These are phyloP conservation scores for Chloroceryle aenea DNA, from an alignment of 2,113 vertebrate genomes.

Conservation along the genomic window DNA sequence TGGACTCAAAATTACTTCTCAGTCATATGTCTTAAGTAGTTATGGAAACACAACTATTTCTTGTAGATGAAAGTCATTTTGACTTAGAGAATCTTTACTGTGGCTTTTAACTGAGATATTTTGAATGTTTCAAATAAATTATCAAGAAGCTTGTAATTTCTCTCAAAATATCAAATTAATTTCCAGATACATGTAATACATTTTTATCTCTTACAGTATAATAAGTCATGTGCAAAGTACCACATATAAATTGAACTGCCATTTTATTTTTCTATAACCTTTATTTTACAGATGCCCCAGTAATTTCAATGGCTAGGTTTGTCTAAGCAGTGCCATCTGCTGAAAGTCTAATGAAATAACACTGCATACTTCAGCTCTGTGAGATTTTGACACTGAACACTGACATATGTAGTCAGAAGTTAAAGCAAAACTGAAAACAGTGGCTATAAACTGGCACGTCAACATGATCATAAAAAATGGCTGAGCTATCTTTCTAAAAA, in stretches of 20 bases:
- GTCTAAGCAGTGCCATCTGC: conserved; percentile 53
- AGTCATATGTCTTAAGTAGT: background rate
- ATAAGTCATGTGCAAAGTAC: background rate
- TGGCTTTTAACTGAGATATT: background rate
- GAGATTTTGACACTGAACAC: background rate
- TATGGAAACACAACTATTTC: background rate
- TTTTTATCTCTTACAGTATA: background rate
- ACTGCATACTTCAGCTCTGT: background rate
- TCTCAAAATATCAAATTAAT: background rate
- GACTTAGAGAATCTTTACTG: background rate
- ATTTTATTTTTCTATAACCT: background rate
- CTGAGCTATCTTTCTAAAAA: background rate
- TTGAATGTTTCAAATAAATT: background rate
- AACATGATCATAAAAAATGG: background rate
- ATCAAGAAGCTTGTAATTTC: background rate
- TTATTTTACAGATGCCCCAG: background rate
- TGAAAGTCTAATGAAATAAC: background rate
- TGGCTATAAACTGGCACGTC: background rate
- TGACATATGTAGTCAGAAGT: accelerated
- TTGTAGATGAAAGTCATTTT: background rate
- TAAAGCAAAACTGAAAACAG: background rate
- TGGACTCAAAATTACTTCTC: background rate
- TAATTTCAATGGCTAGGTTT: background rate
- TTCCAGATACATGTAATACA: background rate
- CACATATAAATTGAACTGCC: background rate